Conservation (phyloP, 2,888 invertebrate species). For the Stenolophus ochropezus region DNA sequence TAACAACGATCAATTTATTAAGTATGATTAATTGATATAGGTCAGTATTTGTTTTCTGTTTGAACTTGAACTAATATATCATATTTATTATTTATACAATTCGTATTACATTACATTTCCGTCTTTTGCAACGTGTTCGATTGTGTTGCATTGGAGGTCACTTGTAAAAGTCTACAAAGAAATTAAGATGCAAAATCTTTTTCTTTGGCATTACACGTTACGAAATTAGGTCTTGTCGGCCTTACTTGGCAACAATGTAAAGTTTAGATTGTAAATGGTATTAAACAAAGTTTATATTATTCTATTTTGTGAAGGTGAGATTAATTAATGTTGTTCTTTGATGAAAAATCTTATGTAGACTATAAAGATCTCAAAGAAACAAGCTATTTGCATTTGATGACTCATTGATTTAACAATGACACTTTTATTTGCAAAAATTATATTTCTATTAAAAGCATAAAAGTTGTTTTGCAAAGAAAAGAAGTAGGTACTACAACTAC, state of each 20-base stretch:
- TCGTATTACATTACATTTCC: conserved; percentile 13
- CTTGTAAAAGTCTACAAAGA: conserved; percentile 4
- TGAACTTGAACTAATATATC: conserved; percentile 43
- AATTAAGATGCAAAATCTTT: conserved; percentile 23
- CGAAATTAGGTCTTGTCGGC: conserved; percentile 29
- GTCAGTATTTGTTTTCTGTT: conserved; percentile 18
- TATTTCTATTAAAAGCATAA: background rate
- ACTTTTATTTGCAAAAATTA: background rate
- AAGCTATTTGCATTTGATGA: background rate
- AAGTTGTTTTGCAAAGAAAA: too few species aligned
- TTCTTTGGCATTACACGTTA: conserved; percentile 16
- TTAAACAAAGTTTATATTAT: conserved; percentile 23
- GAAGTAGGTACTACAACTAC: too few species aligned
- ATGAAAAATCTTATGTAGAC: background rate
- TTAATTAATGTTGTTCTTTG: background rate
- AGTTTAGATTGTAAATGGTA: conserved; percentile 21
- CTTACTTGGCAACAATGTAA: conserved; percentile 15
- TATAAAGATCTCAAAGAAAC: background rate
- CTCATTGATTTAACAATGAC: background rate
- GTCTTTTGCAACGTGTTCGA: conserved; percentile 19
- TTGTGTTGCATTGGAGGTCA: conserved; percentile 6
- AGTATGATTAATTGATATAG: conserved; percentile 29
- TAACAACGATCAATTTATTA: background rate
- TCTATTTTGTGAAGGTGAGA: background rate
- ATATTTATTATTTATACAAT: conserved; percentile 31